phyloP scores from a whole-genome alignment of 2,888 invertebrate genomes.

The Amblyjoppa proteus region DNA sequence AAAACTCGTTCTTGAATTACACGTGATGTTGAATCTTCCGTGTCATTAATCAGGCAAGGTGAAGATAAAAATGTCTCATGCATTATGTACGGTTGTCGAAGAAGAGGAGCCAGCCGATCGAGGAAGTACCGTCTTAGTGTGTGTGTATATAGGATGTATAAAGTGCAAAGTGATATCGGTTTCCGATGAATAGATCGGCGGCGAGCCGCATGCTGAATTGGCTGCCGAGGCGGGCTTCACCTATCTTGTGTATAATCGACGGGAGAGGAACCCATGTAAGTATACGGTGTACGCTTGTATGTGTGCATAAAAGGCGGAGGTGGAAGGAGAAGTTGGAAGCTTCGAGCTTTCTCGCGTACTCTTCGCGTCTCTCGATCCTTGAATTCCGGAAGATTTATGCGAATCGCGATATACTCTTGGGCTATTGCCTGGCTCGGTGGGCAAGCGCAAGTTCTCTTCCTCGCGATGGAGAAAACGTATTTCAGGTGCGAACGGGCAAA shows the following conservation, averaged over 20 bases:
- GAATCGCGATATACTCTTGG: constrained; percentile 77
- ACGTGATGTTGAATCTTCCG: constrained; percentile 17
- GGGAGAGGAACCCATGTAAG: constrained; percentile 56
- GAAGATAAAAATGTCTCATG: constrained; percentile 22
- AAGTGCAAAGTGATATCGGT: constrained; percentile 51
- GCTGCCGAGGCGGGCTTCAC: constrained; percentile 54
- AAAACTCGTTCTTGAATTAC: constrained; percentile 3
- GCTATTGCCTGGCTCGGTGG: constrained; percentile 45
- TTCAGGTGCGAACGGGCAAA: constrained; percentile 70
- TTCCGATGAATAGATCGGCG: constrained; percentile 63
- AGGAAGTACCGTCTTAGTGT: constrained; percentile 5
- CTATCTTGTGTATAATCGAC: constrained; percentile 63
- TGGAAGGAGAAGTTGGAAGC: constrained; percentile 44
- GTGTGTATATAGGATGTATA: constrained; percentile 19
- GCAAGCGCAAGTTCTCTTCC: constrained; percentile 19
- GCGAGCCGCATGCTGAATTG: constrained; percentile 58
- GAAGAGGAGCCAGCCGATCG: constrained; percentile 11
- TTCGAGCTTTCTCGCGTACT: constrained; percentile 36
- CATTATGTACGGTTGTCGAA: constrained; percentile 1
- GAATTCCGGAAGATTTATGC: constrained; percentile 78
- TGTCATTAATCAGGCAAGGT: constrained; percentile 7
- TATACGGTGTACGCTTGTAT: constrained; percentile 43
- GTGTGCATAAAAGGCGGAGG: neutral
- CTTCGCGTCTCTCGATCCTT: constrained; percentile 68
- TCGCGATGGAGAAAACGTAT: constrained; percentile 72